phyloP scores from a whole-genome alignment of 2,113 vertebrate genomes.

The Tylochromis polylepis region DNA sequence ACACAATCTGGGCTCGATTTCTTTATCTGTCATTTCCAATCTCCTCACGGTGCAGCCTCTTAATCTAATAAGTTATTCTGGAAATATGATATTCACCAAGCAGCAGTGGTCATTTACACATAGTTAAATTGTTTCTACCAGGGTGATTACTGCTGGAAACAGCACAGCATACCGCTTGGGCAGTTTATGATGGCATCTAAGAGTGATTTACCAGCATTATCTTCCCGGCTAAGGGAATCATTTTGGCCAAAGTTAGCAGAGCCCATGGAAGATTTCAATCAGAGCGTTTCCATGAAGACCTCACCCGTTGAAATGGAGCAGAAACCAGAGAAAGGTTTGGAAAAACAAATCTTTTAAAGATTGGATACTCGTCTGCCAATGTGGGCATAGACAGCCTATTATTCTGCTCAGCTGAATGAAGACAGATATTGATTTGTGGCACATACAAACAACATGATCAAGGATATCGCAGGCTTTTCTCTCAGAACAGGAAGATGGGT shows the following conservation, averaged over 20 bases:
- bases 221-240: conserved; percentile 5
- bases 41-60: conserved; percentile 9
- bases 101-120: conserved; percentile 61
- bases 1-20: conserved; percentile 32
- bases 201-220: conserved; percentile 25
- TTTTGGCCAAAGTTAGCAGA: conserved; percentile 6
- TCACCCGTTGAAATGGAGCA: neutral
- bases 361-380: neutral
- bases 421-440: neutral
- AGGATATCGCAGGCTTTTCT: neutral
- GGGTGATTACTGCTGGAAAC: conserved; percentile 63
- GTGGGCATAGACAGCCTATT: neutral
- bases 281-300: conserved; percentile 22
- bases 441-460: neutral
- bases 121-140: conserved; percentile 57
- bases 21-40: conserved; percentile 51
- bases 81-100: conserved; percentile 58
- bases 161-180: conserved; percentile 21
- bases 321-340: conserved; percentile 1
- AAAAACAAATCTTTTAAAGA: conserved; percentile 21
- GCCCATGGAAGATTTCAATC: conserved; percentile 19
- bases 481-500: neutral
- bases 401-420: neutral
- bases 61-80: conserved; percentile 55
- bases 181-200: conserved; percentile 32